Conservation (phyloP, 2,113 vertebrate species). For the Ciconia maguari region DNA sequence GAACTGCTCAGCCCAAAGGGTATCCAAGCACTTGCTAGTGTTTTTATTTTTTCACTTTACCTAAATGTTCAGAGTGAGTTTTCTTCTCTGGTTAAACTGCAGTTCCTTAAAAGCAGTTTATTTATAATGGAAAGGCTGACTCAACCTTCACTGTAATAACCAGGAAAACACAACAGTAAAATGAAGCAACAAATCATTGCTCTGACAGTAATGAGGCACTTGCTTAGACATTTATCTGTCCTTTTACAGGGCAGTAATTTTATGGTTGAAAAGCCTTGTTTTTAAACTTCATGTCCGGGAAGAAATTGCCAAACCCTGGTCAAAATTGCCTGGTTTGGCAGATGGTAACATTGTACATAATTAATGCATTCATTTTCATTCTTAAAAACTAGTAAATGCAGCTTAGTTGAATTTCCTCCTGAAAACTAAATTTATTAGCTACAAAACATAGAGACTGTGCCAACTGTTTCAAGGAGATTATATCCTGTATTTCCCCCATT, state of each 20-base stretch:
- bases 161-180: conserved; percentile 9
- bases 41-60: background rate
- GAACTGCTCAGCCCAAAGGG: background rate
- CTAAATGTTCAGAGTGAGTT: background rate
- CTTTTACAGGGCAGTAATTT: conserved; percentile 46
- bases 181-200: conserved; percentile 38
- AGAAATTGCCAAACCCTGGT: background rate
- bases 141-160: conserved; percentile 8
- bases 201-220: conserved; percentile 19
- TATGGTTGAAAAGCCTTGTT: conserved; percentile 14
- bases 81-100: background rate
- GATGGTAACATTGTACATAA: conserved; percentile 21
- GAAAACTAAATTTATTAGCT: conserved; percentile 58
- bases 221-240: conserved; percentile 31
- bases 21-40: background rate
- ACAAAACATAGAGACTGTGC: background rate
- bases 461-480: background rate
- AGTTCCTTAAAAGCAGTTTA: conserved; percentile 8
- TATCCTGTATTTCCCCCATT: background rate
- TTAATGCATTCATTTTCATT: conserved; percentile 31
- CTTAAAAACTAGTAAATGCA: conserved; percentile 37
- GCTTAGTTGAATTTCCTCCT: conserved; percentile 16
- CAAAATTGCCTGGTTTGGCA: conserved; percentile 24
- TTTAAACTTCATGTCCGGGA: background rate
- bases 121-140: background rate